Percentiles rank a stretch among this genome's conserved stretches.
phyloP scores from a whole-genome alignment of 1,140 invertebrate genomes.

The Myzus persicae region DNA sequence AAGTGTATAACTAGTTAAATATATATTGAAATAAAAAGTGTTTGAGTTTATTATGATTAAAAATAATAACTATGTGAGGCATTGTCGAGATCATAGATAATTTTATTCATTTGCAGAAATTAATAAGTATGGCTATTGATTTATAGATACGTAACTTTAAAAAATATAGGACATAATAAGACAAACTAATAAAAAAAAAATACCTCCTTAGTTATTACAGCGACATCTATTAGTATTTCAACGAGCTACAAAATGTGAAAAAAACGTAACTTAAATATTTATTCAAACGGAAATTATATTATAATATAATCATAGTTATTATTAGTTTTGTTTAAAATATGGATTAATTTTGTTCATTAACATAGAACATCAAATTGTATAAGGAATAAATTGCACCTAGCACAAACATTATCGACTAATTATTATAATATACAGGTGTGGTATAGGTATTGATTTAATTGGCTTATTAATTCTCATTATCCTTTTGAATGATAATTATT shows the following conservation, averaged over 20 bases:
- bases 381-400: not conserved
- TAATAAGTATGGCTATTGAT: not conserved
- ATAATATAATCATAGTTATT: no score
- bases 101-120: not conserved
- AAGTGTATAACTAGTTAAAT: not conserved
- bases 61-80: not conserved
- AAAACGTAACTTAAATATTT: not conserved
- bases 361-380: not conserved
- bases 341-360: not conserved
- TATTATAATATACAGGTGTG: not conserved
- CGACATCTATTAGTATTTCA: not conserved
- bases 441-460: not conserved
- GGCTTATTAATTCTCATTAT: not conserved
- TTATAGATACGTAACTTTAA: not conserved
- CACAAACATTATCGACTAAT: not conserved
- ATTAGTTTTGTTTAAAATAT: not conserved
- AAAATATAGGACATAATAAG: not conserved
- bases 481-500: not conserved
- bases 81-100: not conserved
- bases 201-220: not conserved
- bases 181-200: not conserved
- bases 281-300: not conserved
- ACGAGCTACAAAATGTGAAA: not conserved
- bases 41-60: not conserved
- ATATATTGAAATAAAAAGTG: not conserved